Percentiles rank a stretch among this genome's conserved stretches.
Evolutionary conservation across 2,888 invertebrate genomes (phyloP).

Genomic region (Paralinhomoeus sp.): DNA sequence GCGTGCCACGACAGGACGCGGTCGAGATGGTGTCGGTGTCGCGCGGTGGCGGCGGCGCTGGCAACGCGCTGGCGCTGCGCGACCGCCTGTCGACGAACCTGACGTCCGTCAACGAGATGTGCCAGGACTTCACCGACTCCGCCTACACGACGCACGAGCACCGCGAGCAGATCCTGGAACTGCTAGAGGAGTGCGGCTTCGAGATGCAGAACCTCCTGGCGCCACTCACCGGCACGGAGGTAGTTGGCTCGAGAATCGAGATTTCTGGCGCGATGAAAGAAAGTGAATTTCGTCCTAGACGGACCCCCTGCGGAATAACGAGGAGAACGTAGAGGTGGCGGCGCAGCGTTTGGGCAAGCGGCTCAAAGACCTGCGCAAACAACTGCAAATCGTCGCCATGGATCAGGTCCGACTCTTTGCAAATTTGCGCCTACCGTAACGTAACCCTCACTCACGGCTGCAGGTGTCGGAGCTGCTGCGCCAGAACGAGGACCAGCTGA

Average conservation of each 20-base stretch:
- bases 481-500: conserved; percentile 31
- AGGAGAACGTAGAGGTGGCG: conserved; percentile 19
- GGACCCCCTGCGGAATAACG: too few relatives aligned
- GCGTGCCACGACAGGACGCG: too few relatives aligned
- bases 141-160: conserved; percentile 94
- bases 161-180: conserved; percentile 70
- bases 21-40: conserved; percentile 66
- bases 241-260: conserved; percentile 1
- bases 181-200: conserved; percentile 61
- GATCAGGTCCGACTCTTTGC: conserved; percentile 27
- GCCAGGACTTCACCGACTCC: conserved; percentile 90
- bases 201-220: conserved; percentile 76
- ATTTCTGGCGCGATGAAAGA: conserved; percentile 1
- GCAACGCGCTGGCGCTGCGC: too few relatives aligned
- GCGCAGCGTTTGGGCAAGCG: conserved; percentile 21
- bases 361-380: conserved; percentile 22
- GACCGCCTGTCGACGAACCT: too few relatives aligned
- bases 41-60: conserved; percentile 36
- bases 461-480: conserved; percentile 28
- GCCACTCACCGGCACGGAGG: conserved; percentile 43
- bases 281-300: not conserved
- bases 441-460: not conserved
- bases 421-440: not conserved
- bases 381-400: conserved; percentile 32
- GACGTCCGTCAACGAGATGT: conserved; percentile 75